phyloP scores from a whole-genome alignment of 1,140 invertebrate genomes.

The Bombus pyrosoma region DNA sequence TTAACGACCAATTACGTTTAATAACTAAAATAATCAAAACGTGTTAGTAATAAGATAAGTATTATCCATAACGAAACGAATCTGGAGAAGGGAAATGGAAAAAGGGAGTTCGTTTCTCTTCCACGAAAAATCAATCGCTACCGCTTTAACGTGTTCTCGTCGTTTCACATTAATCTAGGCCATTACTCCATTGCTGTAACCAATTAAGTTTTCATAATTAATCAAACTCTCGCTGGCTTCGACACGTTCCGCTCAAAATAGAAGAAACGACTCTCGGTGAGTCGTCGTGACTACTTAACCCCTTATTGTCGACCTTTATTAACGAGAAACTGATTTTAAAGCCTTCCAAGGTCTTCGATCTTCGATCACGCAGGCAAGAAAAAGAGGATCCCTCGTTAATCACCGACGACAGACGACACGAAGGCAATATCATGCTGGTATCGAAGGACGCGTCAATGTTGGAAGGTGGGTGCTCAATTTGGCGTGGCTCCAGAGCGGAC shows the following conservation, averaged over 20 bases:
- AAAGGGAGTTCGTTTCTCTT: neutral
- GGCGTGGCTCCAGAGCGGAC: constrained; percentile 63
- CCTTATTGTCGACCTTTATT: constrained; percentile 5
- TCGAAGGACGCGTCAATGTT: constrained; percentile 30
- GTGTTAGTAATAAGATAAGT: too few relatives aligned
- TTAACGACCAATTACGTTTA: too few relatives aligned
- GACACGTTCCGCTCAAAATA: neutral
- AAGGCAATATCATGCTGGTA: constrained; percentile 58
- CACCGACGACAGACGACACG: constrained; percentile 37
- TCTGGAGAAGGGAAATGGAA: too few relatives aligned
- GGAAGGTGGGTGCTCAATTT: constrained; percentile 60
- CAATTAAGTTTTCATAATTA: neutral
- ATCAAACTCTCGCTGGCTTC: neutral
- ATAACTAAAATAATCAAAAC: too few relatives aligned
- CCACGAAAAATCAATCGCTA: neutral
- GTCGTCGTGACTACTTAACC: neutral
- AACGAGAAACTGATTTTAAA: constrained; percentile 1
- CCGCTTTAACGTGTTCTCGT: neutral
- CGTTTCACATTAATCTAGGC: neutral
- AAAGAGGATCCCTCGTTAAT: constrained; percentile 59
- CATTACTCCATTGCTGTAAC: neutral
- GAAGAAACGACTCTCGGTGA: neutral
- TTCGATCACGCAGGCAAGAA: neutral
- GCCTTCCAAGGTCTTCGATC: neutral
- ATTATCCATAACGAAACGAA: too few relatives aligned